Evolutionary conservation across 2,888 invertebrate genomes (phyloP).

Genomic region (Rhodophaea formosa): DNA sequence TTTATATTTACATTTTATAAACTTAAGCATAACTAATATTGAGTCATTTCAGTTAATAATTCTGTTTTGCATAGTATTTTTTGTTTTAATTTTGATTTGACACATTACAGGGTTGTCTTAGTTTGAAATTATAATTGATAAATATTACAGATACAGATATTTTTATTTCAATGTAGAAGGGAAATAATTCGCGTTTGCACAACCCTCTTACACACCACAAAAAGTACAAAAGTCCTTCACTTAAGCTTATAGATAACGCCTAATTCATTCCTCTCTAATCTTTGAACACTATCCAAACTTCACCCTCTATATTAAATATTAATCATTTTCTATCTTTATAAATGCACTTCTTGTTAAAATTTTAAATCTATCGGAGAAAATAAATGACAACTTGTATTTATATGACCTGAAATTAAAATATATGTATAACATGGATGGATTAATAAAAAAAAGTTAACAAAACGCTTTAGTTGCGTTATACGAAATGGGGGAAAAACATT

Average conservation of each 20-base stretch:
- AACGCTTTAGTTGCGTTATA: background rate
- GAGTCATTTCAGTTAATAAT: constrained; percentile 26
- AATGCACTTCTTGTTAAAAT: constrained; percentile 76
- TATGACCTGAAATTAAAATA: background rate
- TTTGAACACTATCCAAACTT: constrained; percentile 70
- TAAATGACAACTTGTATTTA: constrained; percentile 27
- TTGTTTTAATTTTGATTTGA: constrained; percentile 52
- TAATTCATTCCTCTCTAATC: constrained; percentile 57
- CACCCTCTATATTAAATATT: constrained; percentile 64
- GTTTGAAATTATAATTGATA: constrained; percentile 17
- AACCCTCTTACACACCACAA: constrained; percentile 71
- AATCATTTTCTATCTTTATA: constrained; percentile 71
- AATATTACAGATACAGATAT: constrained; percentile 27
- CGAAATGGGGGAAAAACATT: background rate
- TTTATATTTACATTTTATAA: constrained; percentile 45
- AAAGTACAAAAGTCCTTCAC: constrained; percentile 73
- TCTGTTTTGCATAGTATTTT: constrained; percentile 21
- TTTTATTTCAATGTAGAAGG: constrained; percentile 25
- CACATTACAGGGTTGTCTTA: constrained; percentile 56
- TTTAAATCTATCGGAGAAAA: constrained; percentile 57
- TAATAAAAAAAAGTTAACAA: constrained; percentile 24
- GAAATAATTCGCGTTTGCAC: constrained; percentile 42
- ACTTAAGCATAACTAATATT: constrained; percentile 37
- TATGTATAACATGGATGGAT: constrained; percentile 6
- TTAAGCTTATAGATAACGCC: constrained; percentile 58